Percentiles rank a stretch among this genome's conserved stretches.
These are phyloP conservation scores for Argyrosomus japonicus DNA, from an alignment of 2,113 vertebrate genomes.

Conservation along the genomic window DNA sequence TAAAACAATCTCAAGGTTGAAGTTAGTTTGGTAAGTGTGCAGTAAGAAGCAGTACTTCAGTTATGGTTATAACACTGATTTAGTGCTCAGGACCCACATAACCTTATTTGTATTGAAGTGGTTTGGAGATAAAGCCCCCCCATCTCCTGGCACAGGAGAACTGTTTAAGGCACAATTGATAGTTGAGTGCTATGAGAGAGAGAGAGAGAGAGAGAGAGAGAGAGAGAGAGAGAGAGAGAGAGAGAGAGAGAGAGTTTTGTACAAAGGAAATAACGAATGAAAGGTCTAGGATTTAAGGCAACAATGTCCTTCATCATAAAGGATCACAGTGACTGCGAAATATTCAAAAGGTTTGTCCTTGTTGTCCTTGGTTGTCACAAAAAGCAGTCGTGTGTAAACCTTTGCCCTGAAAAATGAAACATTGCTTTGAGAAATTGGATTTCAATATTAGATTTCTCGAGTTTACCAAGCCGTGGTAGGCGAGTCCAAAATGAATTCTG, in stretches of 20 bases:
- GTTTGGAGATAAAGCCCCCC: background rate
- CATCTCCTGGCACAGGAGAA: background rate
- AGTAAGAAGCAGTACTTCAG: constrained; percentile 14
- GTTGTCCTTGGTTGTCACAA: background rate
- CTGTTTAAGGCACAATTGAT: background rate
- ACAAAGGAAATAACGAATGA: background rate
- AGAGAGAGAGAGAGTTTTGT: background rate
- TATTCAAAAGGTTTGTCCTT: background rate
- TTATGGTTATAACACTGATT: constrained; percentile 11
- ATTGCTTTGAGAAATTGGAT: background rate
- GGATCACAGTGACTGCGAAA: background rate
- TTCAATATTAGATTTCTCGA: background rate
- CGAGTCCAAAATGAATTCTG: constrained; percentile 2
- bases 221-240: too few relatives aligned
- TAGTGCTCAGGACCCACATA: constrained; percentile 18
- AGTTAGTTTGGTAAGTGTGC: background rate
- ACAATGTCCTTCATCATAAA: background rate
- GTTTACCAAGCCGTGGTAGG: background rate
- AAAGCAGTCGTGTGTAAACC: background rate
- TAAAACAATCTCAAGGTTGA: background rate
- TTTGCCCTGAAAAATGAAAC: constrained; percentile 15
- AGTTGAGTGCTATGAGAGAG: background rate
- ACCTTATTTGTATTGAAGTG: background rate
- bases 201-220: background rate
- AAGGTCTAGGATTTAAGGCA: background rate